Percentiles rank a stretch among this genome's conserved stretches.
Evolutionary conservation across 1,140 invertebrate species (phyloP).

Genomic region (Camponotus vicinus): DNA sequence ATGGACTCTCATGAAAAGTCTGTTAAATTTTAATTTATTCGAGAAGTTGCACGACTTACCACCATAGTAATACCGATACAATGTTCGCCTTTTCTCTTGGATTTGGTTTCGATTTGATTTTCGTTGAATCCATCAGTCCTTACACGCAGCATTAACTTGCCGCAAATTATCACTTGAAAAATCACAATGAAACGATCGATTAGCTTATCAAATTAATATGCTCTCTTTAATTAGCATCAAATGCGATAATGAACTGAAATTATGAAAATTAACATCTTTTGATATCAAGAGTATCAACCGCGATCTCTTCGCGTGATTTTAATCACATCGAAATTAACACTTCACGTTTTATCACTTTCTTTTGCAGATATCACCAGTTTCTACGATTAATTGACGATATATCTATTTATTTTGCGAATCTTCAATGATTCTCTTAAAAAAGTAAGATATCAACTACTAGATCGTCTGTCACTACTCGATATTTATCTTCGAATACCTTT

Average conservation of each 20-base stretch:
- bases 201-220: not conserved
- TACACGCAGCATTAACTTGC: constrained; percentile 49
- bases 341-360: not conserved
- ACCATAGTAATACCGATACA: constrained; percentile 77
- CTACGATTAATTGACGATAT: not conserved
- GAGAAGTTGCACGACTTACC: constrained; percentile 71
- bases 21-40: not conserved
- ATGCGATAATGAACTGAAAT: too few relatives aligned
- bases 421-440: not conserved
- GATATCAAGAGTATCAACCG: not conserved
- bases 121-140: constrained; percentile 75
- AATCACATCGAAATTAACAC: constrained; percentile 2
- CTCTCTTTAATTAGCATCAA: too few relatives aligned
- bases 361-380: not conserved
- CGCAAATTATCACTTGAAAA: constrained; percentile 1
- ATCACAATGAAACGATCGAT: constrained; percentile 4
- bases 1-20: not conserved
- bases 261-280: not conserved
- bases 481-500: constrained; percentile 16
- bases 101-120: constrained; percentile 72
- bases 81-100: constrained; percentile 77
- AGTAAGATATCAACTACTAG: not conserved
- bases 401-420: not conserved
- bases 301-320: not conserved
- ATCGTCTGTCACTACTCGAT: not conserved